Percentiles rank a stretch among this genome's conserved stretches.
phyloP scores from a whole-genome alignment of 2,888 invertebrate genomes.

The Ischnus inquisitorius region DNA sequence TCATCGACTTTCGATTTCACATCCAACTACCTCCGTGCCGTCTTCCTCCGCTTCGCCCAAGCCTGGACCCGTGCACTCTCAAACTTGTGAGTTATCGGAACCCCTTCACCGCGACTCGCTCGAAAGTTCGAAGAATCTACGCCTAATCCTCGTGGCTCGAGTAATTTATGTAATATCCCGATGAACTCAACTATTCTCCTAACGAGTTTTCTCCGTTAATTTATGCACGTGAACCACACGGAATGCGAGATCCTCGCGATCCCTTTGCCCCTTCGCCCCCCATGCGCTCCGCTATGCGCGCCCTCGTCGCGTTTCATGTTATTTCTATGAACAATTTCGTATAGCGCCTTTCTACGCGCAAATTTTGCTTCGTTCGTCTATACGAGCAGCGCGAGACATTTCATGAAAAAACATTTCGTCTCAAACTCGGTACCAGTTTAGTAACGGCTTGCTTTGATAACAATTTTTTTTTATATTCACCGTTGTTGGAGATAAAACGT shows the following conservation, averaged over 20 bases:
- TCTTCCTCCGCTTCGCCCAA: neutral
- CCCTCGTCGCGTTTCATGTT: neutral
- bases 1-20: conserved; percentile 17
- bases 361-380: too few relatives aligned
- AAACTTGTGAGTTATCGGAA: conserved; percentile 81
- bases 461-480: too few relatives aligned
- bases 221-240: conserved; percentile 73
- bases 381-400: too few relatives aligned
- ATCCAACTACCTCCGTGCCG: neutral
- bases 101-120: conserved; percentile 50
- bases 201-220: conserved; percentile 76
- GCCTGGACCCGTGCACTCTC: conserved; percentile 30
- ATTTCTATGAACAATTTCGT: neutral
- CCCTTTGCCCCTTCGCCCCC: conserved; percentile 23
- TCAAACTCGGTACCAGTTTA: too few relatives aligned
- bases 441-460: too few relatives aligned
- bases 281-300: conserved; percentile 5
- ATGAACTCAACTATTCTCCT: conserved; percentile 71
- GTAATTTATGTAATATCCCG: conserved; percentile 70
- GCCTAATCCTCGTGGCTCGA: conserved; percentile 71
- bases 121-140: conserved; percentile 81
- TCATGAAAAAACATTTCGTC: too few relatives aligned
- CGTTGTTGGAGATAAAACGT: too few relatives aligned
- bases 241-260: conserved; percentile 37
- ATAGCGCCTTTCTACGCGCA: neutral